phyloP scores from a whole-genome alignment of 92 coral and sea anemone genomes.

The Porites evermanni region DNA sequence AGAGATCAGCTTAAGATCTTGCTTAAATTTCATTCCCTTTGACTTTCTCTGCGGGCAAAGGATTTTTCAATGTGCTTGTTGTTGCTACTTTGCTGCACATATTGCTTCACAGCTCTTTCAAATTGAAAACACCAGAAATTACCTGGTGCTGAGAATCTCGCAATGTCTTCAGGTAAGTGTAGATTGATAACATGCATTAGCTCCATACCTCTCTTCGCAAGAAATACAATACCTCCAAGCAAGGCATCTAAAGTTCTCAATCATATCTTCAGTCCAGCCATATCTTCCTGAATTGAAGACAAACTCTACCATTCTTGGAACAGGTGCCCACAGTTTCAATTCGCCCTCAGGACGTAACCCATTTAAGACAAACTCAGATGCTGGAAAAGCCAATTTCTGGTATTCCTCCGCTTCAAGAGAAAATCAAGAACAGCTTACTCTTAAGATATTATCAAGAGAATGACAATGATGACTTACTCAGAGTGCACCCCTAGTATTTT shows the following conservation, averaged over 20 bases:
- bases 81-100: conserved; percentile 64
- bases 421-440: background rate
- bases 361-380: conserved; percentile 64
- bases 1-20: conserved; percentile 36
- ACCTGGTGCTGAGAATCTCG: conserved; percentile 62
- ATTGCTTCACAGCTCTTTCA: conserved; percentile 71
- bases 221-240: conserved; percentile 63
- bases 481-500: too few species aligned
- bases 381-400: conserved; percentile 70
- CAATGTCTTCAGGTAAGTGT: conserved; percentile 65
- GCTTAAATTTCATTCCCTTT: conserved; percentile 54
- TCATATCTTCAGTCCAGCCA: conserved; percentile 70
- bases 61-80: conserved; percentile 65
- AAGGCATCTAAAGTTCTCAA: conserved; percentile 52
- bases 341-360: conserved; percentile 45
- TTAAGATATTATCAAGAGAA: background rate
- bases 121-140: conserved; percentile 67
- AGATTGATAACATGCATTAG: conserved; percentile 53
- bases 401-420: conserved; percentile 61
- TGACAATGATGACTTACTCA: too few species aligned
- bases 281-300: conserved; percentile 56
- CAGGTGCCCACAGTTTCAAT: conserved; percentile 34
- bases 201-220: conserved; percentile 61
- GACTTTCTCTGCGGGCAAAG: conserved; percentile 64
- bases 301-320: conserved; percentile 63